Conservation (phyloP, 2,888 invertebrate species). For the Pseudococcus viburni region DNA sequence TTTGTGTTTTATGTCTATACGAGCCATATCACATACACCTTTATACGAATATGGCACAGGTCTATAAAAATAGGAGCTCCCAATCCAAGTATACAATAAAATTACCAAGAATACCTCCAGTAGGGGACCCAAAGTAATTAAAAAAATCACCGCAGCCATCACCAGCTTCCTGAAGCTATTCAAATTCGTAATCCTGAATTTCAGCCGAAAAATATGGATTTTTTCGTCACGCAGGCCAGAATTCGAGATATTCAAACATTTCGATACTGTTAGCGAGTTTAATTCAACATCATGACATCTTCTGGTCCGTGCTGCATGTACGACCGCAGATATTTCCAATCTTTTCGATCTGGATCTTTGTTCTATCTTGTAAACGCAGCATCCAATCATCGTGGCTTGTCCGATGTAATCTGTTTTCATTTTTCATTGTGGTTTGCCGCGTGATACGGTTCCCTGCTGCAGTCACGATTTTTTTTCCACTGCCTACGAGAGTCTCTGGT, state of each 20-base stretch:
- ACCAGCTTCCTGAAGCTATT: no score
- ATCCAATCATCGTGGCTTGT: slow-evolving; percentile 49
- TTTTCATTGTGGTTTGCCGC: slow-evolving; percentile 41
- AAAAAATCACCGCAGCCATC: not conserved
- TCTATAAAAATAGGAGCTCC: no score
- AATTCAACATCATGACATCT: not conserved
- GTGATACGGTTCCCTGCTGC: slow-evolving; percentile 30
- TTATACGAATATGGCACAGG: no score
- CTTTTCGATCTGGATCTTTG: slow-evolving; percentile 43
- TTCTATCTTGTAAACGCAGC: slow-evolving; percentile 39
- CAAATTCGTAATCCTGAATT: not conserved
- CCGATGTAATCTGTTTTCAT: slow-evolving; percentile 48
- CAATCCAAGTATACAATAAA: not conserved
- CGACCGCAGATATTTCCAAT: not conserved
- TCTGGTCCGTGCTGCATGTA: not conserved
- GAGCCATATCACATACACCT: not conserved
- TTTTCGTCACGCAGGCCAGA: not conserved
- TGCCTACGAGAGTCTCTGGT: not conserved
- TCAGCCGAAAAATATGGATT: not conserved
- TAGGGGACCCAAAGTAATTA: not conserved
- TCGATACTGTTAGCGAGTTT: not conserved
- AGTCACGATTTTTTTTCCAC: slow-evolving; percentile 44
- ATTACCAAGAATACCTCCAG: slow-evolving; percentile 20
- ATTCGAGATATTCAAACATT: not conserved
- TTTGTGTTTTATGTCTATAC: not conserved